A percentile compares a stretch with the other conserved stretches of the same genome.
Evolutionary conservation across 1,140 invertebrate species (phyloP).

Genomic region (Hycleus phaleratus): DNA sequence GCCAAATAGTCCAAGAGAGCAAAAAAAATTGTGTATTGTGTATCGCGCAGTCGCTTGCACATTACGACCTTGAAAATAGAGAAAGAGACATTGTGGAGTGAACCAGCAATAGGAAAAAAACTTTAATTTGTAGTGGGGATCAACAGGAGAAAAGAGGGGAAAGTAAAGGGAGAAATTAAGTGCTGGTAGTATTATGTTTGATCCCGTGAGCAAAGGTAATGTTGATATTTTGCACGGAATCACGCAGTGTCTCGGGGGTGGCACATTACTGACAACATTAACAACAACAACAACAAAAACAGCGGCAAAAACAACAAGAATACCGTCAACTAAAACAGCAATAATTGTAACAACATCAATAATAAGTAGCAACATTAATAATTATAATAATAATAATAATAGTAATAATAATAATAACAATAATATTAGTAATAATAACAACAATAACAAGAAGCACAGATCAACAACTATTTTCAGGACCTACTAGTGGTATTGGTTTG

Average conservation of each 20-base stretch:
- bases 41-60: conserved; percentile 22
- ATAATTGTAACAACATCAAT: neutral
- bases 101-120: conserved; percentile 38
- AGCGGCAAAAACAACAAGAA: too few relatives aligned
- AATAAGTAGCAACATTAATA: too few relatives aligned
- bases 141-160: conserved; percentile 39
- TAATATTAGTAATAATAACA: too few relatives aligned
- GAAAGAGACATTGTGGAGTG: conserved; percentile 35
- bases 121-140: conserved; percentile 25
- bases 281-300: neutral
- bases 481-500: too few relatives aligned
- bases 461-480: too few relatives aligned
- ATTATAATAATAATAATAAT: too few relatives aligned
- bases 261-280: conserved; percentile 1
- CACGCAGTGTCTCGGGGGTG: conserved; percentile 15
- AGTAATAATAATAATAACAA: too few relatives aligned
- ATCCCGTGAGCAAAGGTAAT: conserved; percentile 28
- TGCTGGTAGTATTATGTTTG: conserved; percentile 36
- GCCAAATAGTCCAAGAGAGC: conserved; percentile 20
- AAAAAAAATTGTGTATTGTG: conserved; percentile 15
- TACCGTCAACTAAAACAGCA: too few relatives aligned
- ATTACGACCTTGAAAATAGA: conserved; percentile 39
- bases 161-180: conserved; percentile 43
- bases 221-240: conserved; percentile 21
- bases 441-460: too few relatives aligned